Percentiles rank a stretch among this genome's conserved stretches.
phyloP scores from a whole-genome alignment of 2,113 vertebrate species.

The Pterophyllum scalare region DNA sequence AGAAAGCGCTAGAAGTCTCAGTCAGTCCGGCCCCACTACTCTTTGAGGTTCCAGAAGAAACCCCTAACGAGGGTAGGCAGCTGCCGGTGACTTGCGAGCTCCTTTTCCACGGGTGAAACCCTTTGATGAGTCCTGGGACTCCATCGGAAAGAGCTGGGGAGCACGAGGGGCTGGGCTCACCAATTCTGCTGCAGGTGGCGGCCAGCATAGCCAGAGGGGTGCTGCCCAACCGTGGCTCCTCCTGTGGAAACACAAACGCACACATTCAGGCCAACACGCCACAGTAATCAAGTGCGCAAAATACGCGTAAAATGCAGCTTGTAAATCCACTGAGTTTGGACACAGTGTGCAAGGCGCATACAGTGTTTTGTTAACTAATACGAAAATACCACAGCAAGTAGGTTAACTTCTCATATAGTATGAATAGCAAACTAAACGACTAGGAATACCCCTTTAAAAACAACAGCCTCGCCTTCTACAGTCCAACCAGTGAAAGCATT shows the following conservation, averaged over 20 bases:
- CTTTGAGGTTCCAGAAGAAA: conserved; percentile 79
- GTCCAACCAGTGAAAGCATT: not conserved
- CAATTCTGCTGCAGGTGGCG: conserved; percentile 96
- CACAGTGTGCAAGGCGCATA: not conserved
- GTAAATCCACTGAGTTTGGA: not conserved
- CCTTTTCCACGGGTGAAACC: conserved; percentile 93
- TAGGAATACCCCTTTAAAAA: not conserved
- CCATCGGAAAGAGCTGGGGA: conserved; percentile 86
- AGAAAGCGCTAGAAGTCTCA: conserved; percentile 90
- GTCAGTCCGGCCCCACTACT: conserved; percentile 76
- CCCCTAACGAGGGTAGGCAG: conserved; percentile 80
- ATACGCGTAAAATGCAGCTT: conserved; percentile 7
- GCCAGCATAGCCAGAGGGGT: conserved; percentile 95
- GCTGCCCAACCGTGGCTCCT: conserved; percentile 92
- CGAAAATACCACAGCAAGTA: not conserved
- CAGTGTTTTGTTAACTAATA: not conserved
- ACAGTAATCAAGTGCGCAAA: not conserved
- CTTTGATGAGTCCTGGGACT: conserved; percentile 85
- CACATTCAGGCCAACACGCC: not conserved
- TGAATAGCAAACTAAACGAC: not conserved
- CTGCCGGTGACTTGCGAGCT: conserved; percentile 77
- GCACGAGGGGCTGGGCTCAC: conserved; percentile 88
- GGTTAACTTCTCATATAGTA: not conserved
- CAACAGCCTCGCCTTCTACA: not conserved
- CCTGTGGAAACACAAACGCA: conserved; percentile 79